These are phyloP conservation scores for Penelope pileata DNA, from an alignment of 2,113 vertebrate species.

Conservation along the genomic window DNA sequence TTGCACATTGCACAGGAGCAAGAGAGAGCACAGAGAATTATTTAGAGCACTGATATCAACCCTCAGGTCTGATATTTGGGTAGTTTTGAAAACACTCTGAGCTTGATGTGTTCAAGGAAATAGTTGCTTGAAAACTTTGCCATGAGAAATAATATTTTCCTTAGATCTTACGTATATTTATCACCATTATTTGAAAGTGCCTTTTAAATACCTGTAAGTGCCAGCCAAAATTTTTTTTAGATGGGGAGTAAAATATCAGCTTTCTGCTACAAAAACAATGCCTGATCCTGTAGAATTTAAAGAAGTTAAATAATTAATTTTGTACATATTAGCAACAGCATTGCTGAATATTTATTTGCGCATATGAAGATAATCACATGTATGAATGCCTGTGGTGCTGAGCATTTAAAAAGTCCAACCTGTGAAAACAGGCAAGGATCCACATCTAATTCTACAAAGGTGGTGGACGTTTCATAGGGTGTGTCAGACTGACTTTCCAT, in stretches of 20 bases:
- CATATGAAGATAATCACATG: background rate
- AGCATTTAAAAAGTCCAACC: background rate
- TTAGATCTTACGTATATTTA: background rate
- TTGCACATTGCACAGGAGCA: background rate
- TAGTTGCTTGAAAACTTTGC: background rate
- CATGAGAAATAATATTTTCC: background rate
- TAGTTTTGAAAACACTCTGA: background rate
- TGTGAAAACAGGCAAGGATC: rapidly evolving
- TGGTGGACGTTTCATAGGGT: background rate
- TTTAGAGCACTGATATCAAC: background rate
- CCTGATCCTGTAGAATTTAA: background rate
- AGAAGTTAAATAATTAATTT: background rate
- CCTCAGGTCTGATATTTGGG: background rate
- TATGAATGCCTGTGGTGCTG: background rate
- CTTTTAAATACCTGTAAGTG: background rate
- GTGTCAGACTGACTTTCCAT: background rate
- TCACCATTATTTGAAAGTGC: background rate
- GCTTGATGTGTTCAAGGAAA: background rate
- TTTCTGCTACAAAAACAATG: background rate
- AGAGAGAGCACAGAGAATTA: background rate
- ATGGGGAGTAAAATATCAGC: background rate
- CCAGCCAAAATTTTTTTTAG: background rate
- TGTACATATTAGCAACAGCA: background rate
- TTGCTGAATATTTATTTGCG: background rate
- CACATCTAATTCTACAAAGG: background rate